These are phyloP conservation scores for Ommatoiulus sabulosus DNA, from an alignment of 2,888 invertebrate genomes.

Conservation along the genomic window DNA sequence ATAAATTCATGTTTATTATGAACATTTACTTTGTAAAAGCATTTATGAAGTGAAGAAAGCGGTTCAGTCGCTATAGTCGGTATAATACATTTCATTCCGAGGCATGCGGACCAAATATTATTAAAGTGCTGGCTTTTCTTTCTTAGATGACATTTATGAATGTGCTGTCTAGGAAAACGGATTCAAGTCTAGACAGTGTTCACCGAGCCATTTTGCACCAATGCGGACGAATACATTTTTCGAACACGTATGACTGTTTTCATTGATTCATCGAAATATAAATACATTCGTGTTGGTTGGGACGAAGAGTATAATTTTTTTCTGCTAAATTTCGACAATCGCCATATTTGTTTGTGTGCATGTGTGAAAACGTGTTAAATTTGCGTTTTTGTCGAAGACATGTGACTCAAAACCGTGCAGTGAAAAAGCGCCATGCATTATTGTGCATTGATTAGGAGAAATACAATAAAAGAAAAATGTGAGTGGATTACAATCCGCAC, in stretches of 20 bases:
- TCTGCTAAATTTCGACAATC: not conserved
- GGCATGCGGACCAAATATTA: not conserved
- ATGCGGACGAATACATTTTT: not conserved
- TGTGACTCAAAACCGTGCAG: not conserved
- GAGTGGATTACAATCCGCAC: constrained; percentile 4
- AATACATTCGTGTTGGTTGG: no score
- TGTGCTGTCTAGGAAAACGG: not conserved
- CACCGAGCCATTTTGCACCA: not conserved
- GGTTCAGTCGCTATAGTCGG: not conserved
- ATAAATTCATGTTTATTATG: no score
- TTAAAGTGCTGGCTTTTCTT: not conserved
- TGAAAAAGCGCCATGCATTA: not conserved
- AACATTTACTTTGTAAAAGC: not conserved
- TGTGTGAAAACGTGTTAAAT: not conserved
- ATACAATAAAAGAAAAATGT: constrained; percentile 1
- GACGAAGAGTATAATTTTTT: no score
- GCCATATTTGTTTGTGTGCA: not conserved
- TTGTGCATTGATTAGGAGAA: constrained; percentile 17
- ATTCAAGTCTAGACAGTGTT: not conserved
- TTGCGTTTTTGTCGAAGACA: not conserved
- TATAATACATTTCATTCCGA: not conserved
- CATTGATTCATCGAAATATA: no score
- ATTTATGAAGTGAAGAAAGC: not conserved
- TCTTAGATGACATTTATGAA: not conserved
- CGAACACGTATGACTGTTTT: no score